Conservation (phyloP, 2,888 invertebrate species). For the Pelosia muscerda region DNA sequence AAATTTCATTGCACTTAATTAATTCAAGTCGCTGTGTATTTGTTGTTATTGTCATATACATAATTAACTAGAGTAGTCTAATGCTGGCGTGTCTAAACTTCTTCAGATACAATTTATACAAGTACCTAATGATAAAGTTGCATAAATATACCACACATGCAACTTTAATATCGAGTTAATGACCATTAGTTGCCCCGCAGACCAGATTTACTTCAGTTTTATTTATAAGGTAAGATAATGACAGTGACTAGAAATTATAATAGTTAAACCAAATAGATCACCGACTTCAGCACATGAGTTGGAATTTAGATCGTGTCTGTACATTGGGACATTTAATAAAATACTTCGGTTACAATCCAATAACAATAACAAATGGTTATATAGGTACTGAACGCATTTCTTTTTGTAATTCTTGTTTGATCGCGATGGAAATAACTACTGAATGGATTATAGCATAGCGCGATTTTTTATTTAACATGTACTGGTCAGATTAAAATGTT, state of each 20-base stretch:
- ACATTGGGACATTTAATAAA: no score
- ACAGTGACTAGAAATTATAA: neutral
- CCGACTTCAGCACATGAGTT: no score
- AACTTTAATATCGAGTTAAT: neutral
- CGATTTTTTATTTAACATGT: no score
- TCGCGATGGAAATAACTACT: no score
- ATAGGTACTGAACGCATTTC: no score
- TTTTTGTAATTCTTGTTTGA: no score
- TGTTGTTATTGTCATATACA: neutral
- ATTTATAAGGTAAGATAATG: neutral
- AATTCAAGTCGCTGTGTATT: neutral
- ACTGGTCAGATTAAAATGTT: no score
- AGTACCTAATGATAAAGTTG: neutral
- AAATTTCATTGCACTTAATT: neutral
- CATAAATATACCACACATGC: neutral
- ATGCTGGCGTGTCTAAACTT: neutral
- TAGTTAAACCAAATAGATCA: neutral
- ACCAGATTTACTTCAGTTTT: neutral
- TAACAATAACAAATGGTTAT: no score
- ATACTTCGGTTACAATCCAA: no score
- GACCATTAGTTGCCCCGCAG: constrained; percentile 4
- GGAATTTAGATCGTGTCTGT: no score
- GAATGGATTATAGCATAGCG: no score
- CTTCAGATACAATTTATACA: neutral
- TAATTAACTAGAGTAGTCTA: neutral